phyloP scores from a whole-genome alignment of 2,113 vertebrate genomes.

The Cichladusa arquata region DNA sequence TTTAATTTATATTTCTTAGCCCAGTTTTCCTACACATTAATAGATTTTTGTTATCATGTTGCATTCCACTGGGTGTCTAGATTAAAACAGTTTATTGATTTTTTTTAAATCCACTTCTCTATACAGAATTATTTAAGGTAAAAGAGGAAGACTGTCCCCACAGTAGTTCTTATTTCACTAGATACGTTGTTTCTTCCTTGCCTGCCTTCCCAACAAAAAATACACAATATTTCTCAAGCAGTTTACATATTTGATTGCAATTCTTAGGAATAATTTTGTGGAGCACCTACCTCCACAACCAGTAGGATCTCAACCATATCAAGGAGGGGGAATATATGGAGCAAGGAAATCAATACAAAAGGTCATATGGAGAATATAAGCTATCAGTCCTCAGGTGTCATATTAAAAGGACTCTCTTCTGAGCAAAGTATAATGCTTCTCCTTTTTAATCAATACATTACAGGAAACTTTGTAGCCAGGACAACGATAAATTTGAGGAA shows the following conservation, averaged over 20 bases:
- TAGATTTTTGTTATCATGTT: not conserved
- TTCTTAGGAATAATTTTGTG: not conserved
- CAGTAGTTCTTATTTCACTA: not conserved
- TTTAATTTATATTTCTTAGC: not conserved
- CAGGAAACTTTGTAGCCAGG: not conserved
- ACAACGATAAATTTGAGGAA: not conserved
- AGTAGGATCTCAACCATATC: not conserved
- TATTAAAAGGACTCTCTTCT: not conserved
- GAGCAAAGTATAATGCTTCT: not conserved
- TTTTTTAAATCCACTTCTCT: not conserved
- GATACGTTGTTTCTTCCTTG: not conserved
- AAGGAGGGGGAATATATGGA: not conserved
- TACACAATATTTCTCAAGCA: not conserved
- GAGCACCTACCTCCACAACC: not conserved
- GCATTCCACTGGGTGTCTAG: not conserved
- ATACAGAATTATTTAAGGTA: not conserved
- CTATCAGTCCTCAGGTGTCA: not conserved
- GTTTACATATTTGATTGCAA: not conserved
- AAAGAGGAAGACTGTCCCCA: not conserved
- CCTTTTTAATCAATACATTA: not conserved
- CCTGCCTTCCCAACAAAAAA: not conserved
- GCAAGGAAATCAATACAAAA: not conserved
- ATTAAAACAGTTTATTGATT: not conserved
- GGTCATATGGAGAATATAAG: not conserved
- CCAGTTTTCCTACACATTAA: not conserved